phyloP scores from a whole-genome alignment of 2,888 invertebrate genomes.

The Gnatocerus cornutus region DNA sequence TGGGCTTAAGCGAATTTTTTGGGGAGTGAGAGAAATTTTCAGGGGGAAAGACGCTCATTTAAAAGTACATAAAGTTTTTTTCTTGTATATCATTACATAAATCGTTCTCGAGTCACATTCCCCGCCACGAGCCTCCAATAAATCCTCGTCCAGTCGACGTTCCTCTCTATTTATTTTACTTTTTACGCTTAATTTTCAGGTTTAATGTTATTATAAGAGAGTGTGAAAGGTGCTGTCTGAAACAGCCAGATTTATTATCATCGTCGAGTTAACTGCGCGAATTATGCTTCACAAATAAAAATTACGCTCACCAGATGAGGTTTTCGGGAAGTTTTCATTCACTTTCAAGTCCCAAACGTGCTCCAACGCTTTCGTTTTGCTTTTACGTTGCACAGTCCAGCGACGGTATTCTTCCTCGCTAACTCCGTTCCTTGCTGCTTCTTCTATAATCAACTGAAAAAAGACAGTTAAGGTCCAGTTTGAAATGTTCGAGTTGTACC shows the following conservation, averaged over 20 bases:
- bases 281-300: conserved; percentile 11
- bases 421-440: conserved; percentile 27
- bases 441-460: conserved; percentile 41
- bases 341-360: conserved; percentile 12
- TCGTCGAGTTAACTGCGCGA: conserved; percentile 25
- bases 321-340: conserved; percentile 25
- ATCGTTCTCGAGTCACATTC: conserved; percentile 44
- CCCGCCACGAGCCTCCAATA: conserved; percentile 38
- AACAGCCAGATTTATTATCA: conserved; percentile 53
- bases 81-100: conserved; percentile 53
- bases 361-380: conserved; percentile 18
- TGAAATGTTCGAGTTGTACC: conserved; percentile 50
- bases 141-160: conserved; percentile 35
- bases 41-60: background rate
- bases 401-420: conserved; percentile 34
- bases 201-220: conserved; percentile 59
- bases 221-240: conserved; percentile 56
- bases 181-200: conserved; percentile 57
- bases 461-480: background rate
- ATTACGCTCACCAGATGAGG: conserved; percentile 25
- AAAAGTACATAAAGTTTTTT: conserved; percentile 23
- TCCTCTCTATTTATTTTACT: conserved; percentile 53
- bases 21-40: background rate
- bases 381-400: conserved; percentile 28
- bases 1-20: conserved; percentile 1